Percentiles rank a stretch among this genome's conserved stretches.
These are phyloP conservation scores for Phorcus lineatus DNA, from an alignment of 2,888 invertebrate genomes.

Conservation along the genomic window DNA sequence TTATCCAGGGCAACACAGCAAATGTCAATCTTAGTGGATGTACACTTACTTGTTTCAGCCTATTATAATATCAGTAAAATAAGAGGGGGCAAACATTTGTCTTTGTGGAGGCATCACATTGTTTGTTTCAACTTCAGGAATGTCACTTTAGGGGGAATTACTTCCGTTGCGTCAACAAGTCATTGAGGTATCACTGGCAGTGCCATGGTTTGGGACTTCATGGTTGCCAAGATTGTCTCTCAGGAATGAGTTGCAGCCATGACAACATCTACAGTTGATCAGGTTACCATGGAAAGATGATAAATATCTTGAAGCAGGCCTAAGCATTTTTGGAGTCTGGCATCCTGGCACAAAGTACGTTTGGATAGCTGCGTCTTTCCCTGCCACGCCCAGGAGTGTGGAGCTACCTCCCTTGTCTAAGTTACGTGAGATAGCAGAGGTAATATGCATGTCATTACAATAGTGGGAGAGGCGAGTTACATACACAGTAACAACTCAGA, in stretches of 20 bases:
- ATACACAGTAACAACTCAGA: not conserved
- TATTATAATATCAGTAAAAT: too few species aligned
- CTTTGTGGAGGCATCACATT: too few species aligned
- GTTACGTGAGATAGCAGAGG: conserved; percentile 13
- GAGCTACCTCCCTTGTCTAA: conserved; percentile 19
- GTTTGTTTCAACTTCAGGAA: too few species aligned
- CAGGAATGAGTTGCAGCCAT: not conserved
- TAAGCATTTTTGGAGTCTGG: not conserved
- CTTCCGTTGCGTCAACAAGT: too few species aligned
- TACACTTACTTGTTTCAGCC: too few species aligned
- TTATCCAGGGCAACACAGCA: too few species aligned
- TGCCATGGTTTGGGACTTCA: too few species aligned
- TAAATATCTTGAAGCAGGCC: not conserved
- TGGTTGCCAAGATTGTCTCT: too few species aligned
- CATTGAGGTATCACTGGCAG: too few species aligned
- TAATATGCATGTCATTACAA: conserved; percentile 9
- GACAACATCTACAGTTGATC: not conserved
- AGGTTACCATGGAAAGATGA: not conserved
- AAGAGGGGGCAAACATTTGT: too few species aligned
- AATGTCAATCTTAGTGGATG: too few species aligned
- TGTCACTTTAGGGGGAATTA: too few species aligned
- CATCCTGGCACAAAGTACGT: conserved; percentile 9
- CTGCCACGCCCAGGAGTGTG: not conserved
- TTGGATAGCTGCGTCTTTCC: not conserved
- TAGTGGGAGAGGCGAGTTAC: conserved; percentile 10